Evolutionary conservation across 2,888 invertebrate genomes (phyloP).

Genomic region (Unio delphinus): DNA sequence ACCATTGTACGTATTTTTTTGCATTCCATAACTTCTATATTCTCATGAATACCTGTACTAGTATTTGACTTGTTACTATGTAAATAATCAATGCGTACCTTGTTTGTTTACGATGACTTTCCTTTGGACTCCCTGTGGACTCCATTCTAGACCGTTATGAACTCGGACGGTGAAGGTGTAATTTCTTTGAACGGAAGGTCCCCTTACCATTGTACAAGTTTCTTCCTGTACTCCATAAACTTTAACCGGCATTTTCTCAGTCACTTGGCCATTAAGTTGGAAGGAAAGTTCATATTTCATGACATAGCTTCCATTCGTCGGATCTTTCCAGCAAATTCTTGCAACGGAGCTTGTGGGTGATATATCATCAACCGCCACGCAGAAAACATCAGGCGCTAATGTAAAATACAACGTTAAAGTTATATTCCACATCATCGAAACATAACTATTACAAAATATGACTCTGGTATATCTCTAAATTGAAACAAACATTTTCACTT

Average conservation of each 20-base stretch:
- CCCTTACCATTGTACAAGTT: conserved; percentile 41
- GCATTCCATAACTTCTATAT: too few relatives aligned
- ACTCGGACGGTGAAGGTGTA: conserved; percentile 44
- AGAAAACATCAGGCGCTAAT: conserved; percentile 49
- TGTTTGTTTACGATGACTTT: conserved; percentile 38
- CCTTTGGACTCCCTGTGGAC: conserved; percentile 43
- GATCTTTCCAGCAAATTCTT: conserved; percentile 50
- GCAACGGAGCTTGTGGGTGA: conserved; percentile 17
- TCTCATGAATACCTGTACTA: too few relatives aligned
- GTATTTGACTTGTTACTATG: too few relatives aligned
- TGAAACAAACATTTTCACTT: too few relatives aligned
- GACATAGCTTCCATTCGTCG: conserved; percentile 47
- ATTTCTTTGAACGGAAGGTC: conserved; percentile 29
- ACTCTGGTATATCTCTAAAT: too few relatives aligned
- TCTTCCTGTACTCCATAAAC: conserved; percentile 41
- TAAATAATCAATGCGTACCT: conserved; percentile 18
- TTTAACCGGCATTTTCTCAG: conserved; percentile 34
- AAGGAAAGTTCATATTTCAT: conserved; percentile 45
- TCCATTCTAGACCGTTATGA: conserved; percentile 37
- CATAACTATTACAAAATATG: too few relatives aligned
- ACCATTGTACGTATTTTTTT: too few relatives aligned
- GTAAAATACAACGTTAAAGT: conserved; percentile 49
- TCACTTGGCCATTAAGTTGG: conserved; percentile 39
- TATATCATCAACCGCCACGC: conserved; percentile 39
- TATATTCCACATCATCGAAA: conserved; percentile 33